phyloP scores from a whole-genome alignment of 2,888 invertebrate species.

The Eutolmus rufibarbis region DNA sequence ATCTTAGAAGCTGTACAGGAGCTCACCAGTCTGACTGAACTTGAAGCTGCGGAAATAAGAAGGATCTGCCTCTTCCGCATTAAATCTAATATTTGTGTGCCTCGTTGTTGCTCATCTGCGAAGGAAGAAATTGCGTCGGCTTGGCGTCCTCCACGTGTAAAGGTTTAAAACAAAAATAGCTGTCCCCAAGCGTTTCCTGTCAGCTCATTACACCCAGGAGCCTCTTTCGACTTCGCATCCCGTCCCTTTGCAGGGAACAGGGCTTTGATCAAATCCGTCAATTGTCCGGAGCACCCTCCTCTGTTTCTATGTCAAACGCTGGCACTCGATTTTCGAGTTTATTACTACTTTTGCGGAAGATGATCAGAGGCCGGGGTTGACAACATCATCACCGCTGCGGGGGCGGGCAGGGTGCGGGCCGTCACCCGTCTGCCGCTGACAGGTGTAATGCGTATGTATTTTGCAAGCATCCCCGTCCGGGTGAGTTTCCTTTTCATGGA shows the following conservation, averaged over 20 bases:
- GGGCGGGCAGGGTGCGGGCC: not conserved
- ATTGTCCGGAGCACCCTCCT: conserved; percentile 9
- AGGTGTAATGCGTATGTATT: conserved; percentile 38
- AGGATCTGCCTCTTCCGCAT: not conserved
- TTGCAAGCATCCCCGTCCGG: not conserved
- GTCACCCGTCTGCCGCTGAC: conserved; percentile 24
- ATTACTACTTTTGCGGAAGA: conserved; percentile 18
- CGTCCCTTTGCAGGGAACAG: not conserved
- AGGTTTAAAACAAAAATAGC: not conserved
- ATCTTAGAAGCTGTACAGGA: too few relatives aligned
- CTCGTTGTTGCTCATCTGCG: not conserved
- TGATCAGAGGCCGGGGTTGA: conserved; percentile 17
- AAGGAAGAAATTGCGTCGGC: not conserved
- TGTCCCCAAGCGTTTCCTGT: not conserved
- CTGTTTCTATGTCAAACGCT: not conserved
- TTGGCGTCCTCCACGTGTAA: not conserved
- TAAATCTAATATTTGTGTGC: not conserved
- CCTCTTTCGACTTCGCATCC: not conserved
- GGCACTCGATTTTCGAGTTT: conserved; percentile 27
- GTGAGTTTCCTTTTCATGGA: not conserved
- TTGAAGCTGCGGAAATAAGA: not conserved
- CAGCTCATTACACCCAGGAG: not conserved
- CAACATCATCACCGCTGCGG: not conserved
- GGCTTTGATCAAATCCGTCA: conserved; percentile 24
- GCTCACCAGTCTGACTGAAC: not conserved